Evolutionary conservation across 2,888 invertebrate species (phyloP).

Genomic region (Pristionchus exspectatus): DNA sequence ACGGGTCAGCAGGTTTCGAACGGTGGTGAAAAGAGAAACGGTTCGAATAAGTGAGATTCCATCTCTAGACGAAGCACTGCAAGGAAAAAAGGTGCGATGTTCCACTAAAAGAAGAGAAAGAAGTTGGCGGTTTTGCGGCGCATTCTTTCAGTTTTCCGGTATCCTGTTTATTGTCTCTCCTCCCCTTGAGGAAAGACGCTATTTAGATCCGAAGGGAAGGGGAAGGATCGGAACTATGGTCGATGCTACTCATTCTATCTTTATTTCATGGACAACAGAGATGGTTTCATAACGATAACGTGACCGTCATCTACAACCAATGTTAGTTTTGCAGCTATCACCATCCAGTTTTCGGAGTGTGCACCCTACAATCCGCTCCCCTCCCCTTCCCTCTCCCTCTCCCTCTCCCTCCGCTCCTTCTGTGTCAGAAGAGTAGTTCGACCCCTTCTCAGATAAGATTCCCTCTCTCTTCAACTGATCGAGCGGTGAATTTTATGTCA

Average conservation of each 20-base stretch:
- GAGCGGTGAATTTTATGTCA: background rate
- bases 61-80: background rate
- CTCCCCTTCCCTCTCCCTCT: background rate
- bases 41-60: conserved; percentile 25
- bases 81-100: background rate
- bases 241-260: background rate
- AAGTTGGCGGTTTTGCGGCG: background rate
- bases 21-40: background rate
- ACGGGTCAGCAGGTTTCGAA: conserved; percentile 2
- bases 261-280: conserved; percentile 1
- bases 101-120: background rate
- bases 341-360: conserved; percentile 7
- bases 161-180: background rate
- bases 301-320: background rate
- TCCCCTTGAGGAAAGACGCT: background rate
- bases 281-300: no score
- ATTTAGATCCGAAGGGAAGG: background rate
- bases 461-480: background rate
- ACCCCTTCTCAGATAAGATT: background rate
- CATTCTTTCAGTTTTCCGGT: conserved; percentile 41
- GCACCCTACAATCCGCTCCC: background rate
- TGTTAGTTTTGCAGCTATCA: conserved; percentile 30
- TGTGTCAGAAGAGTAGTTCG: conserved; percentile 20
- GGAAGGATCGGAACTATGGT: conserved; percentile 1
- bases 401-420: background rate